A percentile compares a stretch with the other conserved stretches of the same genome.
These are phyloP conservation scores for Physeter macrocephalus DNA, from an alignment of 2,113 vertebrate genomes.

Conservation along the genomic window DNA sequence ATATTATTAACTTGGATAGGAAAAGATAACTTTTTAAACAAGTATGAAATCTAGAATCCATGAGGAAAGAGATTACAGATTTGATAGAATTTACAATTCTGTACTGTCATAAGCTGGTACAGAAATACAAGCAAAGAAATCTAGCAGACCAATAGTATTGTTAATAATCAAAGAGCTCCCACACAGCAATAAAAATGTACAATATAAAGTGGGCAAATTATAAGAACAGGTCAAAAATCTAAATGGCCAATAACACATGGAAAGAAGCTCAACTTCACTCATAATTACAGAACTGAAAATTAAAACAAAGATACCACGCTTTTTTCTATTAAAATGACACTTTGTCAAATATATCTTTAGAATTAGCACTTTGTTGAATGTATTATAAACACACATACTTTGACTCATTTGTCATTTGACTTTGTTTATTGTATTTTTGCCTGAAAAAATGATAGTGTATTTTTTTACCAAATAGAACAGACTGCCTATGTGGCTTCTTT, in stretches of 20 bases:
- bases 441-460: neutral
- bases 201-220: neutral
- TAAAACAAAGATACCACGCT: neutral
- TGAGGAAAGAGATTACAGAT: neutral
- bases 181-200: neutral
- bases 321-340: neutral
- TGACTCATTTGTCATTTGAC: neutral
- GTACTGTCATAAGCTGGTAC: neutral
- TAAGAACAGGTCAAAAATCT: neutral
- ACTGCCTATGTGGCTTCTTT: neutral
- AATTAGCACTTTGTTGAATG: neutral
- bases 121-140: neutral
- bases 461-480: neutral
- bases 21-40: neutral
- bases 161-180: neutral
- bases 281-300: neutral
- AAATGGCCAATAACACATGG: neutral
- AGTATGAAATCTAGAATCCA: neutral
- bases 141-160: neutral
- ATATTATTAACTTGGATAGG: neutral
- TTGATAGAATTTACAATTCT: neutral
- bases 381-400: neutral
- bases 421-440: neutral
- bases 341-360: neutral
- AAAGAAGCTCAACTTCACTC: neutral